Base-by-base conservation (phyloP, 1,140 invertebrate genomes). In the Aphidius ervi region DNA sequence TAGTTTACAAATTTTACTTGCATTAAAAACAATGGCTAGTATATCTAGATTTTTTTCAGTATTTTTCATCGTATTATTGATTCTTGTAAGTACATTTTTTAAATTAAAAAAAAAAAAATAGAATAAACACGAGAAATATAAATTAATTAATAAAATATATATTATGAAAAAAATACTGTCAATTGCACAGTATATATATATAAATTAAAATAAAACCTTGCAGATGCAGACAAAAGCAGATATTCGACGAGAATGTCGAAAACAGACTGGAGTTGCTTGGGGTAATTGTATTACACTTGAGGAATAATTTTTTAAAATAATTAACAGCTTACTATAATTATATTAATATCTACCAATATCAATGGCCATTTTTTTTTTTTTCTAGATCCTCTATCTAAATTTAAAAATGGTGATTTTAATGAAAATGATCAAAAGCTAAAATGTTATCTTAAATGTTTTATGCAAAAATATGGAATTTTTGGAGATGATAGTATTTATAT, bases 371-470 rank as follows among this genome's bases (percentile, higher is more conserved):
- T 0, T 16, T 16, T 16, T 16, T 20, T 7, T 9, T n/a, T 68
- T 70, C 6, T 46, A 77, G 74, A 20, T 10, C 65, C 70, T 0
- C 61, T 76, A 31, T 73, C 64, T 46, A 68, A 61, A 61, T 39
- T 76, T 6, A 72, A 70, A 55, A 53, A 63, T 0, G 75, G 70
- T 1, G 52, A 73, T 46, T 66, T 72, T n/a, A 64, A 70, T 6
- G 64, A 70, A 46, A 60, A 67, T 31, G 71, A 76, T 57, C 55
- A 37, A 1, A 70, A 68, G 61, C 61, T 75, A 37, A 77, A 77
- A 42, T 77, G 75, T 58, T 77, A 77, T 49, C 40, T 77, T 4
- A 64, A 62, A 54, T 77, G 75, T 43, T 70, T 74, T n/a, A 67
- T 77, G 70, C 40, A 55, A 9, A 75, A 68, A 56, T 67, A 67